Evolutionary conservation across 2,797 vertebrate species (phyloP), one percentile per base, ranked within the genome.

Genomic region (Tragelaphus oryx): DNA sequence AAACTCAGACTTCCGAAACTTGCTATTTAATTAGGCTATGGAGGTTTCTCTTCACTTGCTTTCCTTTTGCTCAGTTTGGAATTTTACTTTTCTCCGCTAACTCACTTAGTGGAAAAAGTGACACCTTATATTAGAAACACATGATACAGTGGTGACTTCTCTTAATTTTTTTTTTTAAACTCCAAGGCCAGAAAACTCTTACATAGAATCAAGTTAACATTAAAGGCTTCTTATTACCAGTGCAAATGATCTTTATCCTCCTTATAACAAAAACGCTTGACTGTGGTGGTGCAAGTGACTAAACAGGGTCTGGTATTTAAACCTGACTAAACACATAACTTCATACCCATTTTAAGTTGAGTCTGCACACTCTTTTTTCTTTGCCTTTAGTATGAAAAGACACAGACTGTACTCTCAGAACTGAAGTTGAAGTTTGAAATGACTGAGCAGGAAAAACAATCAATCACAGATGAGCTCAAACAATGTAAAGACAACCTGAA

Each of bases 401-500:
- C 99, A 93, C 99, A 99, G 98, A 98, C 97, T 74, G 99, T 99
- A 98, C 99, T 99, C 89, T 98, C 98, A 3, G 99, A 99, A 96
- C 98, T 99, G 97, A 99, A 99, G 98, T 98, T 99, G 92, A 99
- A 99, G 87, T 99, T 99, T 87, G 99, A 99, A 98, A 98, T 98
- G 97, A 99, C 99, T 28, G 99, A 99, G 98, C 98, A 99, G 97
- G 99, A 99, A 98, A 99, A 99, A 96, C 98, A 98, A 68, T 99
- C 99, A 96, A 99, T 99, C 97, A 98, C 99, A 52, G 99, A 99
- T 94, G 99, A 99, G 98, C 99, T 99, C 98, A 99, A 99, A 98
- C 99, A 99, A 96, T 99, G 99, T 98, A 99, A 99, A 98, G 99
- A 99, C 98, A 99, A 98, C 98, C 98, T 99, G 98, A 99, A 99